Evolutionary conservation across 2,797 vertebrate genomes (phyloP), one percentile per base, ranked within the genome.

Genomic region (Anabas testudineus): DNA sequence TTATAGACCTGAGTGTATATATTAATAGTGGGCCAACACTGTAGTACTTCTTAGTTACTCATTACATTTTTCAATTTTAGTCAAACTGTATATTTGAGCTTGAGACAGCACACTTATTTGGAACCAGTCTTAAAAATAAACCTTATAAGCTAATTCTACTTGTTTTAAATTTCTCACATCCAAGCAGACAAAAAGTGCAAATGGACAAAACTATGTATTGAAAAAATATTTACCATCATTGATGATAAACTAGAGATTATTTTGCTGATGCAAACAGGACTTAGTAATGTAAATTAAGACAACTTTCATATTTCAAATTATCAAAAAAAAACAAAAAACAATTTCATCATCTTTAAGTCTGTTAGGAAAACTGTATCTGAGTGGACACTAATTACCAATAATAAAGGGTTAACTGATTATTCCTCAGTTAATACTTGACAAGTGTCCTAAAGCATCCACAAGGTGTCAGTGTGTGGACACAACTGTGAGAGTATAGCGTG

Each of bases 401-500:
- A 36, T 48, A 58, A 12, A 10, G n/a, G 14, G 39, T 56, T 45
- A 42, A 49, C 12, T 3, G 10, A 43, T 34, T n/a, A 61, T 55
- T 42, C 63, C 7, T 54, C 15, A 24, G 7, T 10, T 54, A 53
- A 43, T 47, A 53, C 2, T 28, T 37, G 0, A 36, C 39, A 22
- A 16, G 15, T 73, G 34, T 60, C 13, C 7, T 57, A 48, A 67
- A 55, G 52, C 10, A 60, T 57, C 90, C 90, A 92, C 88, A 71
- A 86, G 90, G 79, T 83, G 90, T 90, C 87, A 81, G 78, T 67
- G 53, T 61, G 26, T 55, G 37, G 60, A 46, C 63, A 64, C 45
- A 61, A 39, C 13, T 41, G 22, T 39, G 24, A 58, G 19, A n/a
- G 32, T 16, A 1, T 21, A 43, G 21, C 14, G 16, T 2, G 30